These are phyloP conservation scores for Epinephelus moara DNA, from an alignment of 2,113 vertebrate genomes.

Conservation along the genomic window DNA sequence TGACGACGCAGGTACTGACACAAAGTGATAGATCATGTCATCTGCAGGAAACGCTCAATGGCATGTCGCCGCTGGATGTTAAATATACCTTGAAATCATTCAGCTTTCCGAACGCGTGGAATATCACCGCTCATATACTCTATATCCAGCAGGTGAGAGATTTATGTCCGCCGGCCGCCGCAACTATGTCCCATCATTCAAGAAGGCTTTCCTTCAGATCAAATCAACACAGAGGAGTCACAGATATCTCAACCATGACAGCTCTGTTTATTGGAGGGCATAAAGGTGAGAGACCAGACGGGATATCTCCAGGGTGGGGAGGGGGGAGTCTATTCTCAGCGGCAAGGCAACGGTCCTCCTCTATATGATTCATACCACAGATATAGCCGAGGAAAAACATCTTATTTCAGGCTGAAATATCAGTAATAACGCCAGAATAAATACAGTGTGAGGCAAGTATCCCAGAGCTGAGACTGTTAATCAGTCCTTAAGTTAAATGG, in stretches of 20 bases:
- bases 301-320: conserved; percentile 39
- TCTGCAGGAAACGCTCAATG: conserved; percentile 7
- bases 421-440: neutral
- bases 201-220: conserved; percentile 54
- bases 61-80: conserved; percentile 11
- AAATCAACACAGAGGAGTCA: conserved; percentile 56
- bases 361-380: conserved; percentile 58
- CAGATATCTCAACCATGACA: conserved; percentile 66
- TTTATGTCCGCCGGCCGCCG: conserved; percentile 25
- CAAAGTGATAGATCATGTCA: conserved; percentile 4
- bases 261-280: conserved; percentile 73
- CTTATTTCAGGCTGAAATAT: neutral
- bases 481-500: neutral
- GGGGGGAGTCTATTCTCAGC: conserved; percentile 66
- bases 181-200: conserved; percentile 57
- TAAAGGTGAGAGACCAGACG: conserved; percentile 64
- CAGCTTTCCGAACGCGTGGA: conserved; percentile 21
- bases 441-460: neutral
- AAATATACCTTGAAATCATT: conserved; percentile 46
- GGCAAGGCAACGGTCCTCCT: conserved; percentile 47
- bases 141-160: conserved; percentile 56
- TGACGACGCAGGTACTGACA: neutral
- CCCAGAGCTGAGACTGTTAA: neutral
- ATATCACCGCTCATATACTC: conserved; percentile 12
- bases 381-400: conserved; percentile 42